Percentiles rank a stretch among this genome's conserved stretches.
Conservation (phyloP, 2,113 vertebrate genomes). For the Orycteropus afer region DNA sequence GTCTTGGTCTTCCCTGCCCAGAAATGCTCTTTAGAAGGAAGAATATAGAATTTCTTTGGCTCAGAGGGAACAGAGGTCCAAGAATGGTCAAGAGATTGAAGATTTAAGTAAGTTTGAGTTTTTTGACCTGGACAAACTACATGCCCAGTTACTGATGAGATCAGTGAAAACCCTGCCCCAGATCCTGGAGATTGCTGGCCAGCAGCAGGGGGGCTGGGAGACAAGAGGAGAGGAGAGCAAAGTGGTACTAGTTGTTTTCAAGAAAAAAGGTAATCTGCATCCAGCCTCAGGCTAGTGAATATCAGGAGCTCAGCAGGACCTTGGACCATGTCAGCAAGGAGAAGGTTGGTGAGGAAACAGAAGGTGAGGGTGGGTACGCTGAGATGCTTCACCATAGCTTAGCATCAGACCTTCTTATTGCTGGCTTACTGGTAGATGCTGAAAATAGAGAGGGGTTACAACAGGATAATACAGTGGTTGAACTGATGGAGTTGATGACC, state of each 20-base stretch:
- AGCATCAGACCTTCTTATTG: background rate
- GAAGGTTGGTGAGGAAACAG: background rate
- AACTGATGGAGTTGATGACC: background rate
- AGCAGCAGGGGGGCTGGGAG: background rate
- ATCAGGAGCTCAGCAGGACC: background rate
- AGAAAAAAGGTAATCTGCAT: background rate
- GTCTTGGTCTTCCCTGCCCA: background rate
- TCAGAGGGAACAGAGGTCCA: background rate
- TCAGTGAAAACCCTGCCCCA: background rate
- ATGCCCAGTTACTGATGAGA: background rate
- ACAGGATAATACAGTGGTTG: background rate
- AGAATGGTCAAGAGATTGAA: background rate
- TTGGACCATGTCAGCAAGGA: background rate
- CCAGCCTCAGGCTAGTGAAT: background rate
- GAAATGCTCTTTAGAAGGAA: background rate
- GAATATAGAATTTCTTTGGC: background rate
- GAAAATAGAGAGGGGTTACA: background rate
- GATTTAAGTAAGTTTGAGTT: background rate
- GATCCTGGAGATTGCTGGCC: background rate
- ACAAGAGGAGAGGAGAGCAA: background rate
- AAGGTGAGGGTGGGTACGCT: background rate
- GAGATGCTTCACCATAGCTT: background rate
- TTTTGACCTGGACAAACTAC: background rate
- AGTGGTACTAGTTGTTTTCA: background rate
- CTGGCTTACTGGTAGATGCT: background rate